phyloP scores from a whole-genome alignment of 2,888 invertebrate genomes.

The Euplexia lucipara region DNA sequence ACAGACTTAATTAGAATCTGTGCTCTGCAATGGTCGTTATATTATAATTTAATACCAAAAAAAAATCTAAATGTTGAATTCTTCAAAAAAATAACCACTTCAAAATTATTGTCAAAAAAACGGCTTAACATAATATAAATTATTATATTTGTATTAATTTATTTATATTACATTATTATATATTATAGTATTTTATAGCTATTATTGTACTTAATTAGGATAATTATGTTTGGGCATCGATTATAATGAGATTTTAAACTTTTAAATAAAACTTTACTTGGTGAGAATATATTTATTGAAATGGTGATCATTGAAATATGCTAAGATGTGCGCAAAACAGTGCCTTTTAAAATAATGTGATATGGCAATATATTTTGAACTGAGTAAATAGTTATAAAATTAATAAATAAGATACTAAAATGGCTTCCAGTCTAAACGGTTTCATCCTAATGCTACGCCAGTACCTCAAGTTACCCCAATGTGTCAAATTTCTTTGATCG shows the following conservation, averaged over 20 bases:
- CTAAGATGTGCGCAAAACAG: neutral
- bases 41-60: too few relatives aligned
- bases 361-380: too few relatives aligned
- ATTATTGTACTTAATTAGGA: constrained; percentile 74
- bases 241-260: constrained; percentile 57
- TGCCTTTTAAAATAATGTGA: too few relatives aligned
- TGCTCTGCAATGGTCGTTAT: too few relatives aligned
- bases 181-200: constrained; percentile 64
- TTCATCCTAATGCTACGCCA: too few relatives aligned
- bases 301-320: constrained; percentile 23
- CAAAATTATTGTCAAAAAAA: constrained; percentile 40
- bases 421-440: neutral
- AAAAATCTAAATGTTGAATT: neutral
- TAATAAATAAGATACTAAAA: too few relatives aligned
- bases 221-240: constrained; percentile 63
- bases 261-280: constrained; percentile 24
- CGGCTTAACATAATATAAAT: constrained; percentile 61
- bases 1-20: too few relatives aligned
- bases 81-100: constrained; percentile 54
- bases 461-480: too few relatives aligned
- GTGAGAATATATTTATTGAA: neutral
- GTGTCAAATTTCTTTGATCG: too few relatives aligned
- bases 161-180: constrained; percentile 58
- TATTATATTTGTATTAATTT: constrained; percentile 66
- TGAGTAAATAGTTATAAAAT: too few relatives aligned